Conservation (phyloP, 2,113 vertebrate species). For the human region DNA sequence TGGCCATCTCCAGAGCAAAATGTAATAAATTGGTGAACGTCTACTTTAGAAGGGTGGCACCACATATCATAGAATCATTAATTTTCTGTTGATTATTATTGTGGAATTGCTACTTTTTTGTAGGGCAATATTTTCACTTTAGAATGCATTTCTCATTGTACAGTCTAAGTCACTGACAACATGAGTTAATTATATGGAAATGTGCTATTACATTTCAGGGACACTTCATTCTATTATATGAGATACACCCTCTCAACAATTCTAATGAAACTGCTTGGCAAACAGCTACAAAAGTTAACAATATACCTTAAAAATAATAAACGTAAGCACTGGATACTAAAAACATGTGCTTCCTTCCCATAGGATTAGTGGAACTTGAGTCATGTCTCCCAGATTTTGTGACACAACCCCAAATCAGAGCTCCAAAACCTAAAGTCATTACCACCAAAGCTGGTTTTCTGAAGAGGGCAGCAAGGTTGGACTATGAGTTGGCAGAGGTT, state of each 20-base stretch:
- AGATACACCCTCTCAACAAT: neutral
- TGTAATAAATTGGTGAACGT: neutral
- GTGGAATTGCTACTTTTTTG: neutral
- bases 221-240: neutral
- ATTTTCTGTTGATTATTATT: neutral
- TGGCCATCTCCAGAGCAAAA: neutral
- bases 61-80: neutral
- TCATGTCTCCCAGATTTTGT: slow-evolving; percentile 83
- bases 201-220: neutral
- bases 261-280: slow-evolving; percentile 9
- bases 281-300: neutral
- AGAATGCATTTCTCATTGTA: neutral
- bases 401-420: slow-evolving; percentile 78
- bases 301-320: neutral
- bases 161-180: neutral
- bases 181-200: slow-evolving; percentile 1
- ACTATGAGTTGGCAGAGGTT: slow-evolving; percentile 83
- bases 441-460: slow-evolving; percentile 82
- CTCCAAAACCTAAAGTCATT: slow-evolving; percentile 78
- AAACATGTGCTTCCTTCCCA: neutral
- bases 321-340: neutral
- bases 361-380: slow-evolving; percentile 91
- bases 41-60: neutral
- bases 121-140: neutral
- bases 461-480: slow-evolving; percentile 81